Conservation (phyloP, 2,113 vertebrate species). For the Halcyon malimbica region DNA sequence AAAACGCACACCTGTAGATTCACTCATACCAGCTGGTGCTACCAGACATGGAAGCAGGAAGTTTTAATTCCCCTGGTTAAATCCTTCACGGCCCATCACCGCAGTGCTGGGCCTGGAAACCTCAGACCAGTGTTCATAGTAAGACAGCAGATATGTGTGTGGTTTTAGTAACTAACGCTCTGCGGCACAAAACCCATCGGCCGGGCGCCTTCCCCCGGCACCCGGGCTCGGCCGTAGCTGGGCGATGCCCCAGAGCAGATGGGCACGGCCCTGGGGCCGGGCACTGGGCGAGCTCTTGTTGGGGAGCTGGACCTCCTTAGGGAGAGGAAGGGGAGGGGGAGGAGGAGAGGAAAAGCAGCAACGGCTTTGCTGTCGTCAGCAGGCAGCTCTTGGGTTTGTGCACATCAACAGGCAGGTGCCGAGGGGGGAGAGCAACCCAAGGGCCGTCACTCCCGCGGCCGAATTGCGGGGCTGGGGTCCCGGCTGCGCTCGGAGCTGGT, state of each 20-base stretch:
- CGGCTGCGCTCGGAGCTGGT: neutral
- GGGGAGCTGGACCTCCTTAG: constrained; percentile 10
- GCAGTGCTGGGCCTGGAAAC: constrained; percentile 63
- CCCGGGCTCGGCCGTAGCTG: constrained; percentile 3
- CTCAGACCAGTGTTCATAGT: constrained; percentile 71
- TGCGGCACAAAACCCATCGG: neutral
- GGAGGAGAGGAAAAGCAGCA: constrained; percentile 48
- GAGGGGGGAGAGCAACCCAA: neutral
- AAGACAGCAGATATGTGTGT: constrained; percentile 61
- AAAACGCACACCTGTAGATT: constrained; percentile 81
- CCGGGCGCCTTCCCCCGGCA: neutral
- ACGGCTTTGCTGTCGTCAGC: neutral
- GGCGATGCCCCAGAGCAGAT: constrained; percentile 6
- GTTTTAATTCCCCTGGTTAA: constrained; percentile 47
- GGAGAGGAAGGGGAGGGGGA: neutral
- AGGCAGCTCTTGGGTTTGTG: neutral
- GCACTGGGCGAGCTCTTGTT: constrained; percentile 50
- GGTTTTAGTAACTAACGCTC: constrained; percentile 25
- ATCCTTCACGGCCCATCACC: constrained; percentile 65
- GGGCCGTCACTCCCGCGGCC: neutral
- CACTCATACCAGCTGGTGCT: constrained; percentile 75
- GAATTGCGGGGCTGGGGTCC: neutral
- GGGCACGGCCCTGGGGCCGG: constrained; percentile 55
- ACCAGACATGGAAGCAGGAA: constrained; percentile 61
- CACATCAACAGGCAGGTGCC: neutral